Base-by-base conservation (phyloP, 2,797 vertebrate species). In the Sandelia bainsii region DNA sequence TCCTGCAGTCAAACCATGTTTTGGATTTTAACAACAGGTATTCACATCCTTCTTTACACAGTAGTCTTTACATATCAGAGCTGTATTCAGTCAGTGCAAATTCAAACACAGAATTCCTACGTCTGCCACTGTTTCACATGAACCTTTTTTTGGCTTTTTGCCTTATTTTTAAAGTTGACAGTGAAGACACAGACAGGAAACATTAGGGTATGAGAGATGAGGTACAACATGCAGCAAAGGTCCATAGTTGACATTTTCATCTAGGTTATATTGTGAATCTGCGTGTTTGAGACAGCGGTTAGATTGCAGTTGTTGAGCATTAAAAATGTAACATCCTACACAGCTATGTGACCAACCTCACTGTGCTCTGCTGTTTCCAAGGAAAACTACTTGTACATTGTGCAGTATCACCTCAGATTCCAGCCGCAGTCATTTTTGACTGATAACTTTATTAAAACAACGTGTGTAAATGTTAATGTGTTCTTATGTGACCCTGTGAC, bases 401-500 rank as follows among this genome's bases (percentile, higher is more conserved):
- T 34, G 19, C 29, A 51, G 20, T 8, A n/a, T 53, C 1, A 62
- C 52, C 27, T 66, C 40, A 52, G 8, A 40, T 42, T 2, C 6
- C 1, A 23, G 22, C 27, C 32, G 20, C 4, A 20, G 1, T 25
- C 25, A 11, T 22, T 44, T n/a, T n/a, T 34, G 4, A 45, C n/a
- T n/a, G 17, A 59, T 17, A 8, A 49, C 6, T 48, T 10, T 13
- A 34, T 32, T 23, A 34, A 51, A 52, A 62, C 45, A 44, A n/a
- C n/a, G n/a, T n/a, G n/a, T n/a, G n/a, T n/a, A n/a, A n/a, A n/a
- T n/a, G n/a, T n/a, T n/a, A n/a, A n/a, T n/a, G 34, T 76, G 12
- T 69, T 77, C 39, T 71, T 20, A 9, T 81, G 13, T 79, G 52
- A 70, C 54, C 10, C 52, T 5, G 11, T 50, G 37, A 1, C 75